Base-by-base conservation (phyloP, 1,140 invertebrate species). In the Papilio glaucus region DNA sequence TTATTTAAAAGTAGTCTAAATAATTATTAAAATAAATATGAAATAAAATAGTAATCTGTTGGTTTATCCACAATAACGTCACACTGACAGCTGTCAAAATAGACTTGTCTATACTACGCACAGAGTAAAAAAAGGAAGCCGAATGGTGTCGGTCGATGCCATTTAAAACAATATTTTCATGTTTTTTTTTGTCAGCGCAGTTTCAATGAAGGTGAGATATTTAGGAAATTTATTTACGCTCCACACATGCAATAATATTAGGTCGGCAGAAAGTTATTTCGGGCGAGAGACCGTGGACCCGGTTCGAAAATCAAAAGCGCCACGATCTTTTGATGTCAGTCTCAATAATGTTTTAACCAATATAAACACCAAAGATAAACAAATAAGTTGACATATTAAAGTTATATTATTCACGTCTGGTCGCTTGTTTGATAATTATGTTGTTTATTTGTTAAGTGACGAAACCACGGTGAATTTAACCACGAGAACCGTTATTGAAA, bases 341-440 rank as follows among this genome's bases (percentile, higher is more conserved):
- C 72, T 57, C 49, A 81, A 88, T 87, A 85, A 86, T 88, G 87
- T 90, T 86, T 82, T 84, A 70, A 71, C 76, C 49, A 26, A 81
- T 78, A 81, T 85, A 75, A 77, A 72, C 74, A 45, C 67, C 38
- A 72, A 60, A 71, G 77, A 87, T 79, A 85, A 85, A 85, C 80
- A 85, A 85, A 87, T 77, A 79, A 73, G 69, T 60, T 49, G 72
- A 76, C 78, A 83, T 83, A 73, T 80, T 71, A 76, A 80, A 79
- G 69, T 71, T 76, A 84, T 73, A 77, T 79, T 78, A 78, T 53
- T 33, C 2, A 67, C 73, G 77, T 72, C 80, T 77, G 57, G 29
- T 80, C 77, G 53, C 75, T 73, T 74, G 62, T 53, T 75, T 81
- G 81, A 83, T 84, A 81, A 80, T 80, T 83, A 84, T 76, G 78